phyloP scores from a whole-genome alignment of 2,888 invertebrate genomes.

The Eurytoma californica region DNA sequence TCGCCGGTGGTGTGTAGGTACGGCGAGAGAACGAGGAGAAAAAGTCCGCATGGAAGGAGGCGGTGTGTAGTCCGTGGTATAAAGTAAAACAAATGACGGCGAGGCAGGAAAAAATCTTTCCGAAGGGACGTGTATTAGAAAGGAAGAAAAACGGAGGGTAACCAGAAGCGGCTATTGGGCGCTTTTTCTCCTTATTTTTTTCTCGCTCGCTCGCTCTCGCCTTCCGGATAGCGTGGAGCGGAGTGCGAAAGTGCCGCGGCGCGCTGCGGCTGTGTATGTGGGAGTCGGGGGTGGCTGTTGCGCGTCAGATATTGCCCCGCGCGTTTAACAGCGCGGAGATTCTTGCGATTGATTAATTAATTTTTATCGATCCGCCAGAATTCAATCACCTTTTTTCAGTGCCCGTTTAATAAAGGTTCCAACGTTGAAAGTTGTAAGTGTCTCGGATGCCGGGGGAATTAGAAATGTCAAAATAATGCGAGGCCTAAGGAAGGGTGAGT shows the following conservation, averaged over 20 bases:
- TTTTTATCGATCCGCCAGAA: not conserved
- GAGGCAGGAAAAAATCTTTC: slow-evolving; percentile 26
- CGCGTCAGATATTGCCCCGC: not conserved
- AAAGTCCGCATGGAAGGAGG: not conserved
- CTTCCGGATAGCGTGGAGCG: not conserved
- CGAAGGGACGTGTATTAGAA: slow-evolving; percentile 24
- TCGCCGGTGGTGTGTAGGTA: not conserved
- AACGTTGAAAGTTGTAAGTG: not conserved
- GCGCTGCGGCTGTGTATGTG: not conserved
- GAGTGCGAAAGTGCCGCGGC: not conserved
- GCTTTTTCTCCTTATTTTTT: slow-evolving; percentile 5
- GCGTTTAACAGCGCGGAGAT: not conserved
- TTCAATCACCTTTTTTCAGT: too few species aligned
- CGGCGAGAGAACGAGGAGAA: not conserved
- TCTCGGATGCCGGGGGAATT: not conserved
- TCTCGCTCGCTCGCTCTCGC: not conserved
- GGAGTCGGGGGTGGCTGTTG: not conserved
- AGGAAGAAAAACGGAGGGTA: slow-evolving; percentile 31
- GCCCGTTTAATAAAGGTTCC: not conserved
- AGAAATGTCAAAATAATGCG: not conserved
- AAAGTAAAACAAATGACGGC: slow-evolving; percentile 44
- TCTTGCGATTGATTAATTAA: slow-evolving; percentile 8
- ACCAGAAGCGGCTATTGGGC: slow-evolving; percentile 8
- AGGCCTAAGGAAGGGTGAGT: not conserved
- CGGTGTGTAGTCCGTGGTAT: slow-evolving; percentile 6